Conservation (phyloP, 1,140 invertebrate species). For the Wiebesia pumilae region DNA sequence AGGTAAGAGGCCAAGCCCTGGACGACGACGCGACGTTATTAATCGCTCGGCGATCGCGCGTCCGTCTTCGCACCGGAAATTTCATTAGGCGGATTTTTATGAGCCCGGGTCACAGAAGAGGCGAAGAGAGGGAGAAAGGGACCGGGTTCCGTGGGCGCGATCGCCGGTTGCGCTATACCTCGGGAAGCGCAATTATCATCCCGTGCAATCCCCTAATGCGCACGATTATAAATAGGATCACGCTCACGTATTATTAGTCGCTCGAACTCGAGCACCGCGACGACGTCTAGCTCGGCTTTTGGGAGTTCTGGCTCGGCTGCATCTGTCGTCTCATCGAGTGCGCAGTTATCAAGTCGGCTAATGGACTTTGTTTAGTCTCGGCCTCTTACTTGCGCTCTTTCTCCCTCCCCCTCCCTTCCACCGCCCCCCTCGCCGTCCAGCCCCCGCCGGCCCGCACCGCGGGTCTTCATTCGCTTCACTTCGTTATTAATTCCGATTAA, state of each 20-base stretch:
- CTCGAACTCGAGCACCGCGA: background rate
- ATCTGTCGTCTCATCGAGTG: background rate
- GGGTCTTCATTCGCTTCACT: background rate
- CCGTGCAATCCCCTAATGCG: background rate
- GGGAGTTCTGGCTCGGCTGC: background rate
- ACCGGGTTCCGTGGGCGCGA: background rate
- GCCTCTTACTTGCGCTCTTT: background rate
- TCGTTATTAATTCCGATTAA: slow-evolving; percentile 40
- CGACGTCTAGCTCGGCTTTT: background rate
- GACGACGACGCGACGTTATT: slow-evolving; percentile 60
- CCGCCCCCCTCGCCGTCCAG: no score
- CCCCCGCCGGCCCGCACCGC: no score
- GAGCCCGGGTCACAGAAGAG: slow-evolving; percentile 59
- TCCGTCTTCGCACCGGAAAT: slow-evolving; percentile 61
- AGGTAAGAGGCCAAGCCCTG: background rate
- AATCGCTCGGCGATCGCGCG: slow-evolving; percentile 68
- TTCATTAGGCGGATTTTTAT: slow-evolving; percentile 73
- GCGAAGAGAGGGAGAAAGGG: background rate
- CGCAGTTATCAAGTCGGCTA: slow-evolving; percentile 22
- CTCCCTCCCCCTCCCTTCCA: background rate
- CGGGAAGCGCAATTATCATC: slow-evolving; percentile 25
- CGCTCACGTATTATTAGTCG: slow-evolving; percentile 11
- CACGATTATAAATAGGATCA: background rate
- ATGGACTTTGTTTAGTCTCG: slow-evolving; percentile 18
- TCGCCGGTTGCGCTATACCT: background rate